Evolutionary conservation across 2,888 invertebrate genomes (phyloP).

Genomic region (Cryptocephalus moraei): DNA sequence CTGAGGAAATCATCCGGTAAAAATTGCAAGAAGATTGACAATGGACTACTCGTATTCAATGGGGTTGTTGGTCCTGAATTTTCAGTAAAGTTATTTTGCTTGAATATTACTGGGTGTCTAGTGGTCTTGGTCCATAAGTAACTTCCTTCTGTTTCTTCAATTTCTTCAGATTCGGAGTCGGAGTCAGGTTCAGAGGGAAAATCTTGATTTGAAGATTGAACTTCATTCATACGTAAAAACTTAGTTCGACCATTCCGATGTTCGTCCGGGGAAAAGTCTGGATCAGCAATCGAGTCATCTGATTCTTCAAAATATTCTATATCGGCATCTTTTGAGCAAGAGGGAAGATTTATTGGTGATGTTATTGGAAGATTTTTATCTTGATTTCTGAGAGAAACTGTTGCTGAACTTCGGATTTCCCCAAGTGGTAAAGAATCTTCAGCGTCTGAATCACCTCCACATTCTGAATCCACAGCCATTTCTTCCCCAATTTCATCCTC

Average conservation of each 20-base stretch:
- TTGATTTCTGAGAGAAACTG: not conserved
- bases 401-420: not conserved
- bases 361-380: not conserved
- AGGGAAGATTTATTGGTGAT: not conserved
- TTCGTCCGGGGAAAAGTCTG: no score
- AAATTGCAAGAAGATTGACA: slow-evolving; percentile 1
- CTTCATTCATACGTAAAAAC: no score
- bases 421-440: not conserved
- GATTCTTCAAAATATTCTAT: not conserved
- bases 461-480: not conserved
- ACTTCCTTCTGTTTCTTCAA: not conserved
- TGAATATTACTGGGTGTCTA: not conserved
- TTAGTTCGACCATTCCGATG: no score
- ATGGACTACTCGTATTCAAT: slow-evolving; percentile 1
- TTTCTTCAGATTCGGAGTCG: not conserved
- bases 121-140: slow-evolving; percentile 2
- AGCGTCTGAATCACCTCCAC: not conserved
- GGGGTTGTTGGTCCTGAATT: slow-evolving; percentile 2
- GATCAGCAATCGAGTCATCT: not conserved
- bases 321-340: no score
- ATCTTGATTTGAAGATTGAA: no score
- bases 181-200: no score
- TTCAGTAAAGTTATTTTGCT: slow-evolving; percentile 1
- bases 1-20: not conserved
- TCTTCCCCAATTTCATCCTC: no score